Percentiles rank a stretch among this genome's conserved stretches.
Evolutionary conservation across 2,888 invertebrate species (phyloP).

Genomic region (Coleophora flavipennella): DNA sequence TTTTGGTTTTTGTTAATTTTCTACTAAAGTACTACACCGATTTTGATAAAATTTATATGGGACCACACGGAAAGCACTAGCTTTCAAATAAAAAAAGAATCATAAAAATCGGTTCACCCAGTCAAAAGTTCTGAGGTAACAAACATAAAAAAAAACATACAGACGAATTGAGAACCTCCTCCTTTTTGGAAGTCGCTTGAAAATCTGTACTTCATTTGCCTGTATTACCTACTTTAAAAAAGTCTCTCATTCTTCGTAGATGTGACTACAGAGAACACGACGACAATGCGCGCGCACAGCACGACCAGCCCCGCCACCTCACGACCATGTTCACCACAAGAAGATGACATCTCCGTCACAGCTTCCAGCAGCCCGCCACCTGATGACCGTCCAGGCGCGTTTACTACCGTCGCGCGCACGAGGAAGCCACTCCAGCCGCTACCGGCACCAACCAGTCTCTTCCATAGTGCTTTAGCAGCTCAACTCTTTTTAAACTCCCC

Average conservation of each 20-base stretch:
- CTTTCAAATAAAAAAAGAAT: no score
- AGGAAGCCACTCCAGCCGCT: slow-evolving; percentile 61
- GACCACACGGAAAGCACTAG: no score
- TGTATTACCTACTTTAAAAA: no score
- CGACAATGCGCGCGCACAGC: slow-evolving; percentile 75
- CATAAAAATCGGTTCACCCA: no score
- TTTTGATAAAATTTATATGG: no score
- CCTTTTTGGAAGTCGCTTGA: no score
- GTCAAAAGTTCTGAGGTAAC: no score
- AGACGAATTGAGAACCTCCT: no score
- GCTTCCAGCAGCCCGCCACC: slow-evolving; percentile 70
- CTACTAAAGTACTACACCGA: no score
- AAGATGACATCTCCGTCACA: slow-evolving; percentile 77
- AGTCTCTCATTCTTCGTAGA: slow-evolving; percentile 25
- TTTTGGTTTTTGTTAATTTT: no score
- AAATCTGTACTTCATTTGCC: background rate
- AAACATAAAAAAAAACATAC: no score
- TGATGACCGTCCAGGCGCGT: slow-evolving; percentile 68
- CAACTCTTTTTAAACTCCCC: slow-evolving; percentile 83
- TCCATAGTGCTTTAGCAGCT: slow-evolving; percentile 73
- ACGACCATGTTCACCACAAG: slow-evolving; percentile 69
- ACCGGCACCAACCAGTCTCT: slow-evolving; percentile 61
- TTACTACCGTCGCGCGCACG: slow-evolving; percentile 63
- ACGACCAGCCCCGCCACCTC: slow-evolving; percentile 81
- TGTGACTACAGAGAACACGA: slow-evolving; percentile 51